Percentiles rank a stretch among this genome's conserved stretches.
Evolutionary conservation across 2,797 vertebrate genomes (phyloP).

Genomic region (Neoniphon sammara): DNA sequence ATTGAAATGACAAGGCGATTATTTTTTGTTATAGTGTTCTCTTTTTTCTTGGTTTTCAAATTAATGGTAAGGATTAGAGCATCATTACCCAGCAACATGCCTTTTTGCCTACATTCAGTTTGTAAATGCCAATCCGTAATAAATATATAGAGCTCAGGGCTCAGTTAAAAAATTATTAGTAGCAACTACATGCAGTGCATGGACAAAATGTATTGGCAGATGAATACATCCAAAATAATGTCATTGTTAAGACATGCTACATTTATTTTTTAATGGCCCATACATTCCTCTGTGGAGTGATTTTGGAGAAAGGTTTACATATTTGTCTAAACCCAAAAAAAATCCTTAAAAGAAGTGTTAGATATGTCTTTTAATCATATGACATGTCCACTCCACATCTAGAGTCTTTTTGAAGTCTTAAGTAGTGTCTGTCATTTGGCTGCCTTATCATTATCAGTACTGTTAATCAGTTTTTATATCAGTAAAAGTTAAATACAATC

Average conservation of each 20-base stretch:
- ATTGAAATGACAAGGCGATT: conserved; percentile 67
- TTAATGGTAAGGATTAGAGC: conserved; percentile 53
- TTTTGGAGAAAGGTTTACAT: conserved; percentile 35
- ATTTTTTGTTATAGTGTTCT: conserved; percentile 50
- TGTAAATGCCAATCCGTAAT: conserved; percentile 67
- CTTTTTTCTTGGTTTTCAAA: conserved; percentile 43
- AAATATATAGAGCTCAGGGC: conserved; percentile 53
- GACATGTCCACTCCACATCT: conserved; percentile 48
- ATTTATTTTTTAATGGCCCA: conserved; percentile 36
- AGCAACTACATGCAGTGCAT: conserved; percentile 62
- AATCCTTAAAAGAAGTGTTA: conserved; percentile 21
- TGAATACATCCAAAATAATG: conserved; percentile 43
- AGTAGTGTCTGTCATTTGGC: conserved; percentile 66
- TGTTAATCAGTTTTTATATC: conserved; percentile 61
- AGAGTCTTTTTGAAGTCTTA: conserved; percentile 60
- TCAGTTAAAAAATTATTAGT: conserved; percentile 46
- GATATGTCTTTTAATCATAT: conserved; percentile 36
- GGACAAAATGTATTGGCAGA: conserved; percentile 38
- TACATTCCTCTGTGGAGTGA: conserved; percentile 47
- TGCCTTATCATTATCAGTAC: conserved; percentile 78
- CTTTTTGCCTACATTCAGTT: conserved; percentile 67
- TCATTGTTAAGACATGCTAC: conserved; percentile 13
- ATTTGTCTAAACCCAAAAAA: conserved; percentile 20
- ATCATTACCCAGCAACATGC: conserved; percentile 63
- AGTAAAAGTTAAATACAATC: conserved; percentile 40